Conservation (phyloP, 1,140 invertebrate genomes). For the Magallana gigas region DNA sequence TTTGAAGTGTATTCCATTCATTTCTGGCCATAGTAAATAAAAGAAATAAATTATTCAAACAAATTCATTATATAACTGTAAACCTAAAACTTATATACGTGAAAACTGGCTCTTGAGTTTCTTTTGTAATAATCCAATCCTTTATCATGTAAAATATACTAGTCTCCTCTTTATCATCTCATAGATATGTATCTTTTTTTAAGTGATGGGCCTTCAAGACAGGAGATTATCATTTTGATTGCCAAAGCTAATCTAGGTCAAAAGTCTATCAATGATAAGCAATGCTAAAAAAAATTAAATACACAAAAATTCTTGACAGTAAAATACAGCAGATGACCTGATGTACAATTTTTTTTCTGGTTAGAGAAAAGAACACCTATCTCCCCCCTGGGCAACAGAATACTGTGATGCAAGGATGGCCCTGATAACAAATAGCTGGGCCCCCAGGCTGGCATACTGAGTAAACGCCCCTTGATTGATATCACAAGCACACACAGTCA, state of each 20-base stretch:
- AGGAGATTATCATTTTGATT: not conserved
- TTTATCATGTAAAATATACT: too few species aligned
- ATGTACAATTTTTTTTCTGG: not conserved
- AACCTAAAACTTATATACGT: too few species aligned
- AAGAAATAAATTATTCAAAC: too few species aligned
- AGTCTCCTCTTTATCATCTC: too few species aligned
- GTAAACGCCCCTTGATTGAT: slow-evolving; percentile 29
- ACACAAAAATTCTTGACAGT: slow-evolving; percentile 25
- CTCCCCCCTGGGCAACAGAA: slow-evolving; percentile 16
- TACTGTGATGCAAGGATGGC: slow-evolving; percentile 22
- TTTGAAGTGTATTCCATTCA: too few species aligned
- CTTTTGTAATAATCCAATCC: too few species aligned
- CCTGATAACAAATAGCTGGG: slow-evolving; percentile 25
- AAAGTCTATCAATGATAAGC: slow-evolving; percentile 8
- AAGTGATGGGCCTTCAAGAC: not conserved
- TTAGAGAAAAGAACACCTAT: not conserved
- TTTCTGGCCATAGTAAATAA: too few species aligned
- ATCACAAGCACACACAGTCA: not conserved
- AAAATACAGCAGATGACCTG: slow-evolving; percentile 3
- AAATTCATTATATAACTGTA: too few species aligned
- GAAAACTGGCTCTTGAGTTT: too few species aligned
- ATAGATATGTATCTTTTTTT: too few species aligned
- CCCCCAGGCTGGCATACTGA: slow-evolving; percentile 24
- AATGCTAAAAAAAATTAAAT: not conserved
- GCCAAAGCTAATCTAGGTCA: not conserved